Evolutionary conservation across 2,888 invertebrate species (phyloP).

Genomic region (Thysanoteuthis rhombus): DNA sequence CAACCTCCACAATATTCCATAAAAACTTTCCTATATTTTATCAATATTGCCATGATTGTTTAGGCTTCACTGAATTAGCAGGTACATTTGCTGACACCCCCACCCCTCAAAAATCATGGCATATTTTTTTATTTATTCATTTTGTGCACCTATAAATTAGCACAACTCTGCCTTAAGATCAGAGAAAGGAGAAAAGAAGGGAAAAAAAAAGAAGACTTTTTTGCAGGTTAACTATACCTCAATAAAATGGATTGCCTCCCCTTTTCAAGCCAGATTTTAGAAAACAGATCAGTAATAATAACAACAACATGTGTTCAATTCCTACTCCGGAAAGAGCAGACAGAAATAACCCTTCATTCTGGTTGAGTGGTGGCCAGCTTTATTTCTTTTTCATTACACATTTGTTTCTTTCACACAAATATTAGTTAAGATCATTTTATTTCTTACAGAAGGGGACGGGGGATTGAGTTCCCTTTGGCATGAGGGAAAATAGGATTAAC

Average conservation of each 20-base stretch:
- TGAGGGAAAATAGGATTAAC: background rate
- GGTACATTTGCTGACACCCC: no score
- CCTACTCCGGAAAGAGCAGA: background rate
- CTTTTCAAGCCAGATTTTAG: background rate
- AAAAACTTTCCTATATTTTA: background rate
- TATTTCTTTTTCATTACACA: background rate
- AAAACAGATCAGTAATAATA: background rate
- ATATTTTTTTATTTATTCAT: background rate
- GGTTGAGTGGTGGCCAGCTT: constrained; percentile 12
- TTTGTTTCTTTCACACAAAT: background rate
- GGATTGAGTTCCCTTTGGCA: no score
- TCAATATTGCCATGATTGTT: background rate
- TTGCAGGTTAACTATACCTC: background rate
- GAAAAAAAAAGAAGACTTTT: background rate
- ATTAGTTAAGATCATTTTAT: background rate
- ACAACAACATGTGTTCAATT: background rate
- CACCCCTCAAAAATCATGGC: background rate
- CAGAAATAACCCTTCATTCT: background rate
- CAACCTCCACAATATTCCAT: background rate
- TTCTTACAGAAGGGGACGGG: background rate
- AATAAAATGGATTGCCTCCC: background rate
- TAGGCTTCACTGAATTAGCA: background rate
- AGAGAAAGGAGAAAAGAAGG: background rate
- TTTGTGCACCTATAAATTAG: background rate
- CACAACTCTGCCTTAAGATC: background rate